Base-by-base conservation (phyloP, 2,888 invertebrate genomes). In the Augiades crinisus region DNA sequence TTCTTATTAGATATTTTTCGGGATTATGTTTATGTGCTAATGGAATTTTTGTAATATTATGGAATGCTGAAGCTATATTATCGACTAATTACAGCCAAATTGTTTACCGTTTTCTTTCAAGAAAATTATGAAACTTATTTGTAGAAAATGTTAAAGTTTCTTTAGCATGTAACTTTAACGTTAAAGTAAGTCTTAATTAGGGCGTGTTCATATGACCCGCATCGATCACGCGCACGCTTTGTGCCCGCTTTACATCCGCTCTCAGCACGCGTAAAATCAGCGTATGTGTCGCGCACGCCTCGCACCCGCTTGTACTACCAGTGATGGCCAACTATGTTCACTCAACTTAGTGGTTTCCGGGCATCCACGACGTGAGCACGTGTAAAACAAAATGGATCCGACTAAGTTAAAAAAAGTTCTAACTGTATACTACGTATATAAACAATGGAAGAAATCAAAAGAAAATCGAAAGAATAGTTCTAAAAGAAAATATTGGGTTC, bases 391-490 rank as follows among this genome's bases (percentile, higher is more conserved):
- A 38, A 38, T 38, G 38, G 38, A 38, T 38, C 22, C 12, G 38
- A 21, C 21, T 38, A 38, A 38, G 38, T 38, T 21, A 38, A 38
- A 38, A n/a, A 30, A 30, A 30, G 38, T 21, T 38, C 21, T 21
- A 38, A 38, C 22, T 38, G 12, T 22, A 38, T 38, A 38, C 38
- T 38, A 38, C 13, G 22, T 38, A 22, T 38, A 38, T 38, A 38
- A 38, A 38, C 38, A 38, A 38, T 21, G 22, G 38, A 38, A 22
- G 38, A 38, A 38, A 38, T 14, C 14, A 34, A 34, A 34, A 34
- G 34, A 34, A 14, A 34, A n/a, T 34, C 14, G 16, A 34, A 34
- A 34, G 34, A 34, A 16, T 34, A 34, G 14, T 34, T 34, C 34
- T 34, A 14, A 16, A 19, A 17, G 36, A 19, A 19, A 19, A 19